phyloP scores from a whole-genome alignment of 2,888 invertebrate genomes.

The Amitus sp. region DNA sequence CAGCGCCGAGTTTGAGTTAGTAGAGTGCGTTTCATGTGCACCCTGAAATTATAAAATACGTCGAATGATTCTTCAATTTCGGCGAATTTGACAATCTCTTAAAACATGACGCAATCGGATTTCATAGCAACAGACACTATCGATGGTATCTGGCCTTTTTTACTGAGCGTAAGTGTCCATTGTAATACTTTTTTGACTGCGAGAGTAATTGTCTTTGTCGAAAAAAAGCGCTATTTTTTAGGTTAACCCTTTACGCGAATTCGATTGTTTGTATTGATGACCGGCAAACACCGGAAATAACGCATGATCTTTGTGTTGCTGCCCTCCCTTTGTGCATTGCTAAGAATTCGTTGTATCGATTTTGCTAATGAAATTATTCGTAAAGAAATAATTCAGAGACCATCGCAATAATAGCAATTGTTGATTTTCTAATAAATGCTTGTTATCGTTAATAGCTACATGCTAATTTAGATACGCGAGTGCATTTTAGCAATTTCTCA shows the following conservation, averaged over 20 bases:
- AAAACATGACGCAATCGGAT: slow-evolving; percentile 68
- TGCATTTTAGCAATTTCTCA: neutral
- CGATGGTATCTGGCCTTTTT: slow-evolving; percentile 80
- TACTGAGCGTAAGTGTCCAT: slow-evolving; percentile 77
- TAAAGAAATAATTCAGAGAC: neutral
- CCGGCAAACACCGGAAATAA: neutral
- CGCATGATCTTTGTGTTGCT: neutral
- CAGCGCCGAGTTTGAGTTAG: too few relatives aligned
- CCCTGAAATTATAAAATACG: too few relatives aligned
- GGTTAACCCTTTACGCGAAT: neutral
- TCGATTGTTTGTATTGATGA: neutral
- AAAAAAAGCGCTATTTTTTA: slow-evolving; percentile 1
- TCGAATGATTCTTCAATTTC: neutral
- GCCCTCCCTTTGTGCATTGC: neutral
- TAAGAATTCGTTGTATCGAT: neutral
- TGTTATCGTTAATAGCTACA: neutral
- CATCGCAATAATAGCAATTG: neutral
- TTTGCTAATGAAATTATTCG: neutral
- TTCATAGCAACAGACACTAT: slow-evolving; percentile 79
- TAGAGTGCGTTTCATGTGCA: too few relatives aligned
- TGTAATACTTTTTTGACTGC: neutral
- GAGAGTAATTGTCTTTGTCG: neutral
- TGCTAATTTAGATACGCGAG: neutral
- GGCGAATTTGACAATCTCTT: neutral
- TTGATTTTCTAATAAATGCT: neutral